Evolutionary conservation across 2,113 vertebrate species (phyloP), one percentile per base, ranked within the genome.

Genomic region (Condylura cristata): DNA sequence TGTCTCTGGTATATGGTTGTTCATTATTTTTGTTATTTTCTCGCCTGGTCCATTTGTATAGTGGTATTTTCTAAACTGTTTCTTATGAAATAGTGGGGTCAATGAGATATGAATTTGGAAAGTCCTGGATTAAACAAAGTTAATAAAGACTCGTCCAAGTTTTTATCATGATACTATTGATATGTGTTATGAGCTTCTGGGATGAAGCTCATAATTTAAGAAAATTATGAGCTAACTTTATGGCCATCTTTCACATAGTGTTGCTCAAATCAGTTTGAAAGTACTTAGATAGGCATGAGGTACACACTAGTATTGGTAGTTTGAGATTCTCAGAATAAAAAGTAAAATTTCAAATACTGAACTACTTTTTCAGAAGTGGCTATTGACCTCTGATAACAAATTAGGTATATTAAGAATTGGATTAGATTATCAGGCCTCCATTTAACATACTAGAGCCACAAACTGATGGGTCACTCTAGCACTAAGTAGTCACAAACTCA

Each of bases 301-400:
- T 11, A 34, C 20, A 82, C 26, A 91, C 18, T 39, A 5, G 22
- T 20, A 34, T 30, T 53, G 39, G 68, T 78, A 72, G 14, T 81
- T 18, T 63, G 12, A 84, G 16, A 46, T 65, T 79, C 86, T 85
- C 18, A 80, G 24, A 68, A 84, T n/a, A 13, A 71, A 93, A 87
- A 79, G 78, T 37, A 90, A 92, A 89, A 91, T 85, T 89, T 53
- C n/a, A 92, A 61, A 74, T 30, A 61, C 17, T 37, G 37, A 93
- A 17, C 39, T 37, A 32, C 9, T 53, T 80, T 83, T 91, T 61
- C n/a, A 70, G 17, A n/a, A 32, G 28, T 58, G 41, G 37, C 46
- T 70, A 30, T 8, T 82, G 11, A 41, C 66, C 71, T 14, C 81
- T 75, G 44, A 41, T 66, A 79, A 65, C 26, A 63, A 75, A 86